Evolutionary conservation across 2,888 invertebrate species (phyloP).

Genomic region (Lepetodrilus schrolli): DNA sequence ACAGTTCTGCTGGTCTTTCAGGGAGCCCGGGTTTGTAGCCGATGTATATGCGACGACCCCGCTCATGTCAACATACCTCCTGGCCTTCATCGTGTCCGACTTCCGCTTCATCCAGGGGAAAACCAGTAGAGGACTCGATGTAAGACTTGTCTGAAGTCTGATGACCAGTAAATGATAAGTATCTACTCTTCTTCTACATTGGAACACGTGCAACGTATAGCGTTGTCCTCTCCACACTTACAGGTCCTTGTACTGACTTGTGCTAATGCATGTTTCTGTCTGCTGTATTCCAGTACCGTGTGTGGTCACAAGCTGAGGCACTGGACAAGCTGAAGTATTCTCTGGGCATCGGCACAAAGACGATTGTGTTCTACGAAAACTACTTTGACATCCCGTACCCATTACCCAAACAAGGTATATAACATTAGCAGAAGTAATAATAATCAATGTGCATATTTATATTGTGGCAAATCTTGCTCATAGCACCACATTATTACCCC

Average conservation of each 20-base stretch:
- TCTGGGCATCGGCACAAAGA: constrained; percentile 84
- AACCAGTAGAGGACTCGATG: constrained; percentile 35
- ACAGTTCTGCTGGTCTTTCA: too few species aligned
- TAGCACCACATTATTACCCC: too few species aligned
- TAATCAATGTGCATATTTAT: too few species aligned
- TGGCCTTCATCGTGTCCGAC: constrained; percentile 73
- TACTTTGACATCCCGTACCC: constrained; percentile 76
- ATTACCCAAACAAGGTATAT: constrained; percentile 74
- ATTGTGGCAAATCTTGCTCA: too few species aligned
- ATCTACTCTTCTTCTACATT: too few species aligned
- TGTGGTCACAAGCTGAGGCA: not conserved
- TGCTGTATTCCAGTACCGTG: constrained; percentile 10
- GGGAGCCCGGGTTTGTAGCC: constrained; percentile 80
- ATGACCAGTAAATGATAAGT: too few species aligned
- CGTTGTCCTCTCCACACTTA: too few species aligned
- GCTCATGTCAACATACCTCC: constrained; percentile 78
- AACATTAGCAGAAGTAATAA: too few species aligned
- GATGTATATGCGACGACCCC: constrained; percentile 85
- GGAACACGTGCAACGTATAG: too few species aligned
- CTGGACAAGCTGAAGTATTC: constrained; percentile 76
- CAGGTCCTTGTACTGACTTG: too few species aligned
- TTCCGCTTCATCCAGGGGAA: constrained; percentile 54
- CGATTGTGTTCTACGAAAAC: constrained; percentile 79
- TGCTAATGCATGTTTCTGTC: too few species aligned
- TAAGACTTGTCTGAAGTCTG: not conserved